Evolutionary conservation across 2,888 invertebrate species (phyloP).

Genomic region (Ephialtes manifestator): DNA sequence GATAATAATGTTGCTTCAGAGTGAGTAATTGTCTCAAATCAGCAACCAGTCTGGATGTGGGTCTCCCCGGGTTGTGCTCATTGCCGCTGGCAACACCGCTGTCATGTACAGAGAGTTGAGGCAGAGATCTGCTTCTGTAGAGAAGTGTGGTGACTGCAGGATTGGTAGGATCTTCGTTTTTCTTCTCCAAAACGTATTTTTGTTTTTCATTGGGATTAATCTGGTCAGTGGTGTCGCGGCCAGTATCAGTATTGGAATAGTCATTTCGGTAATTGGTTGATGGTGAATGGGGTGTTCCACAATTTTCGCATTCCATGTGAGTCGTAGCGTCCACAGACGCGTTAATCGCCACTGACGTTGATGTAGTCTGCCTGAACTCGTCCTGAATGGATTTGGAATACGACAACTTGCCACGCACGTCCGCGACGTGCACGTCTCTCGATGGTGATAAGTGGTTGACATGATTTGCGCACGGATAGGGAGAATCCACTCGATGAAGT

Average conservation of each 20-base stretch:
- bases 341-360: constrained; percentile 30
- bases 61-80: constrained; percentile 87
- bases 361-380: constrained; percentile 14
- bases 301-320: constrained; percentile 56
- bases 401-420: constrained; percentile 40
- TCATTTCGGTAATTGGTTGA: constrained; percentile 36
- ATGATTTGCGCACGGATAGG: constrained; percentile 66
- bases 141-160: constrained; percentile 81
- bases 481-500: constrained; percentile 61
- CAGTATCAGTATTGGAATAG: constrained; percentile 11
- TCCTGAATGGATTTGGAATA: constrained; percentile 48
- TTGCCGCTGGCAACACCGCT: constrained; percentile 86
- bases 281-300: constrained; percentile 39
- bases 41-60: constrained; percentile 87
- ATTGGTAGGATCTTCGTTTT: not conserved
- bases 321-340: constrained; percentile 26
- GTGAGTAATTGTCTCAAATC: constrained; percentile 89
- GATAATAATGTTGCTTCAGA: constrained; percentile 93
- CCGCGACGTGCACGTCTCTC: constrained; percentile 58
- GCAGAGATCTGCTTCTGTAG: constrained; percentile 90
- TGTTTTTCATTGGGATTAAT: constrained; percentile 3
- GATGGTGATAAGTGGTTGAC: constrained; percentile 63
- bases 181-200: constrained; percentile 41
- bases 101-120: constrained; percentile 89
- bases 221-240: not conserved